Percentiles rank a stretch among this genome's conserved stretches.
Conservation (phyloP, 2,888 invertebrate species). For the Alentia gelatinosa region DNA sequence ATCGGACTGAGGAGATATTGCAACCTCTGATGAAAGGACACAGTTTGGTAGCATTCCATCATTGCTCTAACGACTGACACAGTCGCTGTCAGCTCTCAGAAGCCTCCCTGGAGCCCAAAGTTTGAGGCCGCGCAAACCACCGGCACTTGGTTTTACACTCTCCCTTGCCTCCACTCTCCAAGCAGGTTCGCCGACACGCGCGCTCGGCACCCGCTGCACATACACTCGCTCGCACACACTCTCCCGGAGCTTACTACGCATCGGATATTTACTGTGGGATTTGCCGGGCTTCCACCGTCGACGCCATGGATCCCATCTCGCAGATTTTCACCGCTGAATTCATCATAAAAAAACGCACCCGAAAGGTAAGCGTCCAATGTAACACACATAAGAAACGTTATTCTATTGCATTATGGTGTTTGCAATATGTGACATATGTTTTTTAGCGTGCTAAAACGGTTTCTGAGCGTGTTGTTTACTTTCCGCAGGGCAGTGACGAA, state of each 20-base stretch:
- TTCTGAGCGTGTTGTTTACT: not conserved
- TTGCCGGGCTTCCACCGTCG: not conserved
- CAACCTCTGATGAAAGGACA: no score
- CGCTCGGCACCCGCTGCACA: not conserved
- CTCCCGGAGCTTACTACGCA: not conserved
- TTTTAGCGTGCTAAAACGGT: not conserved
- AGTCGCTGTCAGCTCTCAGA: not conserved
- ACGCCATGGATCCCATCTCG: not conserved
- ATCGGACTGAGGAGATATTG: no score
- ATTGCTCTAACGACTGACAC: not conserved
- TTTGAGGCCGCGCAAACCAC: not conserved
- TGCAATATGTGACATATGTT: not conserved
- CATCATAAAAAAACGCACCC: conserved; percentile 41
- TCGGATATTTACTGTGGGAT: not conserved
- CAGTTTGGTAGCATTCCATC: no score
- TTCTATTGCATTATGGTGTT: not conserved
- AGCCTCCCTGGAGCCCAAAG: not conserved
- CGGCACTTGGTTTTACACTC: not conserved
- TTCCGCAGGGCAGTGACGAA: conserved; percentile 92
- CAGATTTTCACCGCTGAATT: conserved; percentile 57
- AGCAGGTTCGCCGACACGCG: not conserved
- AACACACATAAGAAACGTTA: not conserved
- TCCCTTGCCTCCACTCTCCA: not conserved
- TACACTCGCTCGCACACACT: not conserved
- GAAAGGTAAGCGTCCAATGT: conserved; percentile 14